Conservation (phyloP, 2,888 invertebrate species). For the Eucera pruinosa region DNA sequence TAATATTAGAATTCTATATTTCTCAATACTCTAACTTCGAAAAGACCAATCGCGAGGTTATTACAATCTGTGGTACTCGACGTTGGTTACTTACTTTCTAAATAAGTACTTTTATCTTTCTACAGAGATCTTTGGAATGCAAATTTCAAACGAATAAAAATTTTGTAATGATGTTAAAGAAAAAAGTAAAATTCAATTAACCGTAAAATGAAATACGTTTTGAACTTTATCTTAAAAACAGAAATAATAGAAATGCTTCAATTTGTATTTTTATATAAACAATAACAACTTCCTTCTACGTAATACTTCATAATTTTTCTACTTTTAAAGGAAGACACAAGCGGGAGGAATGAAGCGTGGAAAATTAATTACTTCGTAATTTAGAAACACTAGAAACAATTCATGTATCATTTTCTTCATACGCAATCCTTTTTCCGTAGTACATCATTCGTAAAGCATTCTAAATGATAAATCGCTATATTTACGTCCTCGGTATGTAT, state of each 20-base stretch:
- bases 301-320: not conserved
- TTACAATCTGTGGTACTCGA: slow-evolving; percentile 7
- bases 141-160: not conserved
- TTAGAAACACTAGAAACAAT: slow-evolving; percentile 24
- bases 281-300: no score
- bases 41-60: slow-evolving; percentile 25
- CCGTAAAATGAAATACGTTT: not conserved
- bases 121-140: slow-evolving; percentile 8
- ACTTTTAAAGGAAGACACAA: slow-evolving; percentile 43
- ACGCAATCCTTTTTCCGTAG: not conserved
- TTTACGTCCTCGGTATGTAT: not conserved
- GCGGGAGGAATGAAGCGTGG: slow-evolving; percentile 12
- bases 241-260: not conserved
- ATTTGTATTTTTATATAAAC: no score
- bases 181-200: not conserved
- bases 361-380: slow-evolving; percentile 38
- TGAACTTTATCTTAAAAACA: not conserved
- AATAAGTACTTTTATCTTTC: slow-evolving; percentile 5
- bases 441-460: slow-evolving; percentile 22
- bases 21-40: slow-evolving; percentile 2
- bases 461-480: slow-evolving; percentile 15
- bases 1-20: slow-evolving; percentile 14
- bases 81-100: slow-evolving; percentile 4
- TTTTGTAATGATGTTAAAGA: not conserved
- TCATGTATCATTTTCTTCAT: not conserved